Conservation (phyloP, 2,113 vertebrate genomes). For the Mormoops blainvillei region DNA sequence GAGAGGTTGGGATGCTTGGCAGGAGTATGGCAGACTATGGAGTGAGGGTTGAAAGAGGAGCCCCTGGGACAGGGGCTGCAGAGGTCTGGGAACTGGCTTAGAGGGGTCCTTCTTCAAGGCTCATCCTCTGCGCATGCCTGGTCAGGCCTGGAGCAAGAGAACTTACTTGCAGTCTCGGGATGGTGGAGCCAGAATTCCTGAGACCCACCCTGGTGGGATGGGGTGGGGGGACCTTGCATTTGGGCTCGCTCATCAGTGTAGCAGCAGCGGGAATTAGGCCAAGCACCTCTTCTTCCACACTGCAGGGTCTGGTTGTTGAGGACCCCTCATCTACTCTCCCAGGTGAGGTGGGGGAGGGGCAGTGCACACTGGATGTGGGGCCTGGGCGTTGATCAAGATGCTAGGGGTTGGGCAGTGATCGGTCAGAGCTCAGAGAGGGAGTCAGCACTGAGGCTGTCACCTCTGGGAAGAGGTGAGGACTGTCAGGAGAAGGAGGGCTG, state of each 20-base stretch:
- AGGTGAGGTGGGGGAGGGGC: neutral
- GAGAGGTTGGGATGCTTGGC: neutral
- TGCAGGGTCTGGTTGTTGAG: neutral
- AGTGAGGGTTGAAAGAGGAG: neutral
- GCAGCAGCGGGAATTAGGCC: neutral
- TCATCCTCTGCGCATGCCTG: neutral
- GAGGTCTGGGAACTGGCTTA: neutral
- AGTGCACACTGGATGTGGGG: neutral
- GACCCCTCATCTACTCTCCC: neutral
- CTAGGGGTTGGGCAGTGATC: too few relatives aligned
- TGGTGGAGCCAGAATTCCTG: neutral
- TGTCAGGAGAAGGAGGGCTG: neutral
- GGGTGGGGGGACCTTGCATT: neutral
- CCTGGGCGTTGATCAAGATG: neutral
- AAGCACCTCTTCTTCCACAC: neutral
- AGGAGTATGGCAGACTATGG: neutral
- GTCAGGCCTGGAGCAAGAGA: neutral
- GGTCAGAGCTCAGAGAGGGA: neutral
- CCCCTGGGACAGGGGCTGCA: neutral
- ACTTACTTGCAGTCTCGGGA: neutral
- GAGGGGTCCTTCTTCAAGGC: neutral
- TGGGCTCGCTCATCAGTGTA: neutral
- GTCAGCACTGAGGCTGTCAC: neutral
- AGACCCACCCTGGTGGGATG: neutral
- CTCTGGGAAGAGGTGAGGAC: neutral